These are phyloP conservation scores for Cantharis nigra DNA, from an alignment of 2,888 invertebrate genomes.

Conservation along the genomic window DNA sequence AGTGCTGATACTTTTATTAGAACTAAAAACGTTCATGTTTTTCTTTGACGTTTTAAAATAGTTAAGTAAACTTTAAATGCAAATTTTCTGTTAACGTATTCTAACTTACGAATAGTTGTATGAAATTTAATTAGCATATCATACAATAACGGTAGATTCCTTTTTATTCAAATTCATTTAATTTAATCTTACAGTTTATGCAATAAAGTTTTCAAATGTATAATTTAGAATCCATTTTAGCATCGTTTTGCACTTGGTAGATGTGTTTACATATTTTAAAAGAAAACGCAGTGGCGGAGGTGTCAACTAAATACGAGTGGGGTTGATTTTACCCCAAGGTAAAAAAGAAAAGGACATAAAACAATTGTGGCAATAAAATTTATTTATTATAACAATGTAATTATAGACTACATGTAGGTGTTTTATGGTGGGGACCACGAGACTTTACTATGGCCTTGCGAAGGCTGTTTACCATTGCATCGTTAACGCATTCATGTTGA, in stretches of 20 bases:
- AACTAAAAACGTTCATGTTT: background rate
- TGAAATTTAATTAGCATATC: background rate
- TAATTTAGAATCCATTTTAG: background rate
- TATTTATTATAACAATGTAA: background rate
- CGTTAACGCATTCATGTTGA: conserved; percentile 33
- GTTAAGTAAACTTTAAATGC: background rate
- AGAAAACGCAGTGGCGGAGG: background rate
- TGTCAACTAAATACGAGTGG: background rate
- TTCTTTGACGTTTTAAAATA: background rate
- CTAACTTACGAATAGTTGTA: background rate
- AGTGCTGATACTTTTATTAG: background rate
- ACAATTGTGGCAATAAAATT: background rate
- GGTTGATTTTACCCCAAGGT: background rate
- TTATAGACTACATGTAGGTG: conserved; percentile 40
- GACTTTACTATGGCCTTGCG: conserved; percentile 37
- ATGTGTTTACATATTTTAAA: background rate
- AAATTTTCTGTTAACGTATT: background rate
- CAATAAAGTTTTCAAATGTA: background rate
- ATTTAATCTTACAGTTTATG: background rate
- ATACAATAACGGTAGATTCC: background rate
- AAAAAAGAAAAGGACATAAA: background rate
- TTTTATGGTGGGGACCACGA: conserved; percentile 36
- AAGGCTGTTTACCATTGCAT: conserved; percentile 38
- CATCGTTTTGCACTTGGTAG: background rate
- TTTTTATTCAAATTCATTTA: background rate